These are phyloP conservation scores for Drosophila arawakana DNA, from an alignment of 1,140 invertebrate species.

Conservation along the genomic window DNA sequence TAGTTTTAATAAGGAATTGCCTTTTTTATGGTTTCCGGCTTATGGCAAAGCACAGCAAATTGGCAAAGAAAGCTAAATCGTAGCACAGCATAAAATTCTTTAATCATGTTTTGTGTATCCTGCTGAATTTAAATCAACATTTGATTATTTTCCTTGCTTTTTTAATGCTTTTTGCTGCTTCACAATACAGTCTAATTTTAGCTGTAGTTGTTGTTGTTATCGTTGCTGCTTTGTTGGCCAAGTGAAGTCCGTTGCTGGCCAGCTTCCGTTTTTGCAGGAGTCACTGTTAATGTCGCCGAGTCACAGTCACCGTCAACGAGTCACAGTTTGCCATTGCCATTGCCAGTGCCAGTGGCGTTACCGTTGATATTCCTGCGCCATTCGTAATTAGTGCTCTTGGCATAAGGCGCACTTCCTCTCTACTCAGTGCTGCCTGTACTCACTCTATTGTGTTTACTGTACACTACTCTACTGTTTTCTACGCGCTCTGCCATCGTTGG, in stretches of 20 bases:
- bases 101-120: slow-evolving; percentile 62
- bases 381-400: slow-evolving; percentile 78
- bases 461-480: slow-evolving; percentile 17
- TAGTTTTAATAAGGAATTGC: slow-evolving; percentile 81
- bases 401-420: slow-evolving; percentile 72
- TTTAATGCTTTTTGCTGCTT: neutral
- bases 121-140: slow-evolving; percentile 28
- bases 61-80: slow-evolving; percentile 65
- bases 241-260: slow-evolving; percentile 64
- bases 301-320: slow-evolving; percentile 56
- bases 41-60: slow-evolving; percentile 68
- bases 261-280: slow-evolving; percentile 58
- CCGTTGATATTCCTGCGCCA: slow-evolving; percentile 73
- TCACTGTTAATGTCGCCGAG: slow-evolving; percentile 65
- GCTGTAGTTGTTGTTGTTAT: slow-evolving; percentile 15
- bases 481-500: slow-evolving; percentile 21
- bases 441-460: neutral
- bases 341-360: slow-evolving; percentile 34
- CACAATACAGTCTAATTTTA: neutral
- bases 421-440: neutral
- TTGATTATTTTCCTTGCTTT: slow-evolving; percentile 25
- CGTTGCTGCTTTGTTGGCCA: slow-evolving; percentile 67
- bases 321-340: neutral
- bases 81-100: slow-evolving; percentile 52
- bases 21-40: slow-evolving; percentile 81